Evolutionary conservation across 2,797 vertebrate species (phyloP).

Genomic region (Poeciliopsis turneri): DNA sequence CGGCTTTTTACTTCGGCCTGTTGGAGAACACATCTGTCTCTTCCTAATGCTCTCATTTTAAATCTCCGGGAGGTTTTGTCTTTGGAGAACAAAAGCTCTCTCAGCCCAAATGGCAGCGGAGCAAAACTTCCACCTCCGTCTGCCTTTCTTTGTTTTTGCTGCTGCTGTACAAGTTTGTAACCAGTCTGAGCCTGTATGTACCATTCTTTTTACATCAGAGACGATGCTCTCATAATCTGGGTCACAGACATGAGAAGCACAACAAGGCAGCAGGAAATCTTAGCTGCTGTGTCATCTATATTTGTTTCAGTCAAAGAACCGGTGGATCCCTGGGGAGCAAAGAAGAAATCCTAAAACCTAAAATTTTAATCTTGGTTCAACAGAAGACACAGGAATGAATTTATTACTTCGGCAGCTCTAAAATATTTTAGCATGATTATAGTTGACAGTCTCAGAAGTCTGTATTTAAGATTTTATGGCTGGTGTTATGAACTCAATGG

Average conservation of each 20-base stretch:
- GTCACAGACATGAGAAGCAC: conserved; percentile 32
- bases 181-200: conserved; percentile 9
- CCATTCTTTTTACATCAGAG: conserved; percentile 27
- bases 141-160: conserved; percentile 33
- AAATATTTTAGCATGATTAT: not conserved
- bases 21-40: conserved; percentile 54
- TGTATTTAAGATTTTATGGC: not conserved
- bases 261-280: conserved; percentile 13
- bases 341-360: conserved; percentile 7
- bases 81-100: conserved; percentile 22
- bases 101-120: conserved; percentile 25
- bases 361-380: conserved; percentile 2
- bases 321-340: conserved; percentile 4
- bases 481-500: not conserved
- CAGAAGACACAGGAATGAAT: conserved; percentile 4
- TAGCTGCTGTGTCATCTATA: conserved; percentile 12
- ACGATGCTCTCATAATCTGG: conserved; percentile 25
- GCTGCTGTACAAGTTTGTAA: conserved; percentile 11
- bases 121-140: conserved; percentile 14
- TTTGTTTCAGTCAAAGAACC: conserved; percentile 25
- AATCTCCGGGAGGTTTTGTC: conserved; percentile 39
- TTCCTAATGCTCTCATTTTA: conserved; percentile 34
- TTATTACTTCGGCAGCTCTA: not conserved
- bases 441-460: not conserved
- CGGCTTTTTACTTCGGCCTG: conserved; percentile 40